Conservation (phyloP, 2,888 invertebrate species). For the Noctua pronuba region DNA sequence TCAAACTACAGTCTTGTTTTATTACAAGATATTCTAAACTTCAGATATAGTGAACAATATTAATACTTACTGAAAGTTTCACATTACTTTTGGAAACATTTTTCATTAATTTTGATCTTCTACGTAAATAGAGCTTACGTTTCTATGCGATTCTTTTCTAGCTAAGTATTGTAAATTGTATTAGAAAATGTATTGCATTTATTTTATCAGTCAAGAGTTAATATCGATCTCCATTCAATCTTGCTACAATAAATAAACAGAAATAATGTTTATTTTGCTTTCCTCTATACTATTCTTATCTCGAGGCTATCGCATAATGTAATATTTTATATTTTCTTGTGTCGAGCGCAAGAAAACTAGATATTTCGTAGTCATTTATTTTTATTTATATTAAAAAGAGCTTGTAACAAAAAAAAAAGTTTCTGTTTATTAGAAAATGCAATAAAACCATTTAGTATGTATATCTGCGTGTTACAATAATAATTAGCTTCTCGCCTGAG, state of each 20-base stretch:
- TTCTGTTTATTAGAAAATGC: background rate
- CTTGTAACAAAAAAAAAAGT: background rate
- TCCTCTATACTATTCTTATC: constrained; percentile 9
- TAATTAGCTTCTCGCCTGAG: constrained; percentile 19
- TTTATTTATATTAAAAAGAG: background rate
- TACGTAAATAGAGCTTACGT: no score
- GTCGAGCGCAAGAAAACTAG: background rate
- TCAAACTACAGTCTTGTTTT: background rate
- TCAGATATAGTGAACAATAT: background rate
- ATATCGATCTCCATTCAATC: constrained; percentile 14
- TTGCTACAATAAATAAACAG: constrained; percentile 25
- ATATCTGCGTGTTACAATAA: constrained; percentile 12
- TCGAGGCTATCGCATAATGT: background rate
- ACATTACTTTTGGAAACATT: background rate
- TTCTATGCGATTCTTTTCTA: background rate
- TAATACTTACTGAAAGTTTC: background rate
- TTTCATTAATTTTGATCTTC: background rate
- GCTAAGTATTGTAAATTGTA: background rate
- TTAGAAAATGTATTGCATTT: background rate
- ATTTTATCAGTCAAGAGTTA: constrained; percentile 9
- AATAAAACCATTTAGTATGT: background rate
- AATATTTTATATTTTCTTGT: constrained; percentile 6
- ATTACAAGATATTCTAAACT: constrained; percentile 13
- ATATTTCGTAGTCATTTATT: constrained; percentile 8
- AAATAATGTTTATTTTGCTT: constrained; percentile 1